Percentiles rank a stretch among this genome's conserved stretches.
phyloP scores from a whole-genome alignment of 2,888 invertebrate genomes.

The Steinernema scapterisci region DNA sequence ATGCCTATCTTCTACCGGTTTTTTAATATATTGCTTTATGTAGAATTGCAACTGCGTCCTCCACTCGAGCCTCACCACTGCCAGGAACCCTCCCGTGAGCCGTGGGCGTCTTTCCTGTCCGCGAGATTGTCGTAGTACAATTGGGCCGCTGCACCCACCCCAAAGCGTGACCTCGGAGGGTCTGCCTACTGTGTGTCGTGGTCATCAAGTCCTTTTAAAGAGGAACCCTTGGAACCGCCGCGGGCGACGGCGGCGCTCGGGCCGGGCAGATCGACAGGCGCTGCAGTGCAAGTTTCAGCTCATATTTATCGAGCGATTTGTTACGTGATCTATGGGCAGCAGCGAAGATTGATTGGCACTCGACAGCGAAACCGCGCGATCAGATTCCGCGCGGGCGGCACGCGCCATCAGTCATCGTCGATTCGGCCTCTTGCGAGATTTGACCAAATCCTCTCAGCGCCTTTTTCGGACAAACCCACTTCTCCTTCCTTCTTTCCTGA shows the following conservation, averaged over 20 bases:
- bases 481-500: background rate
- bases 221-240: background rate
- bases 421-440: conserved; percentile 10
- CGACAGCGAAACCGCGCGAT: background rate
- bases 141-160: background rate
- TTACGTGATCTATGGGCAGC: conserved; percentile 30
- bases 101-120: background rate
- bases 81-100: background rate
- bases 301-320: conserved; percentile 32
- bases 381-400: conserved; percentile 30
- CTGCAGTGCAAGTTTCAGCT: conserved; percentile 24
- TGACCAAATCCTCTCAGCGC: conserved; percentile 19
- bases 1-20: conserved; percentile 27
- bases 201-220: background rate
- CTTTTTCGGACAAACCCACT: conserved; percentile 1
- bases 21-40: conserved; percentile 24
- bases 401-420: conserved; percentile 13
- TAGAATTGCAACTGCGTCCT: conserved; percentile 8
- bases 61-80: background rate
- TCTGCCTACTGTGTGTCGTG: background rate
- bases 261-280: conserved; percentile 9
- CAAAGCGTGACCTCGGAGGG: no score
- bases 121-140: background rate
- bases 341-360: conserved; percentile 30
- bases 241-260: conserved; percentile 19